A percentile compares a stretch with the other conserved stretches of the same genome.
These are phyloP conservation scores for Pionites leucogaster DNA, from an alignment of 2,113 vertebrate genomes.

Conservation along the genomic window DNA sequence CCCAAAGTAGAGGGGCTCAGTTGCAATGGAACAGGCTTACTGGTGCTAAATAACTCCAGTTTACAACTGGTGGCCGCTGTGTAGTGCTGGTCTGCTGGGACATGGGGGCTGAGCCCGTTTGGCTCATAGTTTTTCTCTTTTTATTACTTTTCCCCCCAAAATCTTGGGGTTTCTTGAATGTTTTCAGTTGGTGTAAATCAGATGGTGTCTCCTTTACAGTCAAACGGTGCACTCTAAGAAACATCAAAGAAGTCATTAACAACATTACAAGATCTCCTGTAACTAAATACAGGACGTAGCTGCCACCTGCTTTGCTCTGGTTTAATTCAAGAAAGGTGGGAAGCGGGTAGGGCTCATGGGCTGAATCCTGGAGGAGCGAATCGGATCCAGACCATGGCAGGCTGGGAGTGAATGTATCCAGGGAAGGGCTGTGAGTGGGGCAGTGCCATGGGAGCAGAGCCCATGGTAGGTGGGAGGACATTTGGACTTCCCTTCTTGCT, in stretches of 20 bases:
- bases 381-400: not conserved
- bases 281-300: not conserved
- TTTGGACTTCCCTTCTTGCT: not conserved
- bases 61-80: not conserved
- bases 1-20: not conserved
- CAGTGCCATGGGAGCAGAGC: not conserved
- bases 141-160: not conserved
- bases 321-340: not conserved
- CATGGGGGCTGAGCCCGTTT: not conserved
- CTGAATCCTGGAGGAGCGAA: rapidly evolving
- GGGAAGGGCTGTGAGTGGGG: not conserved
- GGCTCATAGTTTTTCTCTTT: too few relatives aligned
- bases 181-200: not conserved
- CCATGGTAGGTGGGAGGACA: not conserved
- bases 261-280: not conserved
- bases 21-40: not conserved
- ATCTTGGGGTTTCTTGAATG: not conserved
- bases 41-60: not conserved
- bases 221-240: not conserved
- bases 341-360: not conserved
- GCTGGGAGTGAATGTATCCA: not conserved
- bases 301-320: not conserved
- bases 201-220: not conserved
- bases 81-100: not conserved
- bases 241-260: not conserved